Base-by-base conservation (phyloP, 2,797 vertebrate genomes). In the Scarus forsteni region DNA sequence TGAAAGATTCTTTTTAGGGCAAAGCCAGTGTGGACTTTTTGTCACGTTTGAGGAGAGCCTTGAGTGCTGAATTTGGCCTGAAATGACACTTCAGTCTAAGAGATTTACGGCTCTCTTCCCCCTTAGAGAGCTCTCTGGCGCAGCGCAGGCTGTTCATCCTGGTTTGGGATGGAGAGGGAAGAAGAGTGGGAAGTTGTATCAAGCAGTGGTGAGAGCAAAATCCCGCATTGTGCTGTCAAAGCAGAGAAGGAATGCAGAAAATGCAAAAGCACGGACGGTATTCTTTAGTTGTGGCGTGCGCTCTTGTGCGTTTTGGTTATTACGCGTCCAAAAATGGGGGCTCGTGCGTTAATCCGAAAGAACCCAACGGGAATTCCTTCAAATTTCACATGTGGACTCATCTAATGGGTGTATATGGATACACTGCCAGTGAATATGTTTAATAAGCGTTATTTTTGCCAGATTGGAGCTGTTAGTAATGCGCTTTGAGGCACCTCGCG, bases 181-280 rank as follows among this genome's bases (percentile, higher is more conserved):
- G 78, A 65, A 6, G 70, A 75, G 73, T 66, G 72, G 66, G 80
- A 88, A 92, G 91, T 92, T 92, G 79, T 84, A 63, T 72, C 81
- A 81, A 70, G 2, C 68, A 36, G 39, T 40, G 50, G 35, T 54
- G 36, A 60, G 45, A 57, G 7, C 43, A 38, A 69, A 83, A 15
- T 8, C 19, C 77, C 55, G 86, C 77, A 90, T 54, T 66, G 54
- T 68, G 63, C 12, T 34, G 7, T 51, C 61, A 69, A 78, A 36
- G 48, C 49, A 53, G 34, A 6, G 63, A 18, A 38, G 16, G 13
- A 46, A 50, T 50, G 7, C 27, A 27, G 27, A 27, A 27, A 27
- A 27, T 8, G 0, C 49, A 45, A 7, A 63, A 42, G 42, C 69
- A 38, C 64, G 55, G 4, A 27, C 43, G 11, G 38, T 11, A 8